Evolutionary conservation across 2,888 invertebrate genomes (phyloP).

Genomic region (Luperina testacea): DNA sequence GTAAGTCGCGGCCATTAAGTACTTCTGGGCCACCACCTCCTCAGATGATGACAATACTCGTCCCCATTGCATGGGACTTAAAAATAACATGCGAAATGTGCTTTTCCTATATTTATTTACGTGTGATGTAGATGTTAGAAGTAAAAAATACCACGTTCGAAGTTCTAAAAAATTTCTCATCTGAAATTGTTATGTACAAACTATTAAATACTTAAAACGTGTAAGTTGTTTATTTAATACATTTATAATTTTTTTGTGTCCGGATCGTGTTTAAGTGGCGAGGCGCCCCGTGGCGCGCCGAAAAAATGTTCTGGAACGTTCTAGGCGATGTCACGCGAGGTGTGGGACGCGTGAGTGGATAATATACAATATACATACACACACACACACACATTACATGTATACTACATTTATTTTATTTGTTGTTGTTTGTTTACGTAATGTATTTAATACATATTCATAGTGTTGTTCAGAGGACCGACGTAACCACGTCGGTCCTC

Average conservation of each 20-base stretch:
- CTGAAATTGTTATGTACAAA: neutral
- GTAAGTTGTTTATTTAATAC: too few relatives aligned
- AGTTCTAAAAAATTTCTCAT: neutral
- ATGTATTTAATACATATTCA: neutral
- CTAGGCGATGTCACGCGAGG: too few relatives aligned
- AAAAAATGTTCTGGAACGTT: too few relatives aligned
- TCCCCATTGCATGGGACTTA: neutral
- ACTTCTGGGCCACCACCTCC: too few relatives aligned
- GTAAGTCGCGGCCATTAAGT: too few relatives aligned
- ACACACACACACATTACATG: neutral
- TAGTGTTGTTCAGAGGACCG: neutral
- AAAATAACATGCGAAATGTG: neutral
- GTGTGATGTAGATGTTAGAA: neutral
- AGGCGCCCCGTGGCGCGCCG: too few relatives aligned
- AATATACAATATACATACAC: too few relatives aligned
- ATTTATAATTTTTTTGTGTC: too few relatives aligned
- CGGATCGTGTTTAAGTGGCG: too few relatives aligned
- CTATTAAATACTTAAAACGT: too few relatives aligned
- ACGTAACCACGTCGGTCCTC: too few relatives aligned
- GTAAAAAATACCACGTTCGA: neutral
- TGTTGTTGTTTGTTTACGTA: neutral
- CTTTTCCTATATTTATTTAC: neutral
- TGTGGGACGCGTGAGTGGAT: too few relatives aligned
- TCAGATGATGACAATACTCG: neutral
- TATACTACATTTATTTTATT: neutral